Percentiles rank a stretch among this genome's conserved stretches.
phyloP scores from a whole-genome alignment of 2,797 vertebrate species.

The Garrulus glandarius region DNA sequence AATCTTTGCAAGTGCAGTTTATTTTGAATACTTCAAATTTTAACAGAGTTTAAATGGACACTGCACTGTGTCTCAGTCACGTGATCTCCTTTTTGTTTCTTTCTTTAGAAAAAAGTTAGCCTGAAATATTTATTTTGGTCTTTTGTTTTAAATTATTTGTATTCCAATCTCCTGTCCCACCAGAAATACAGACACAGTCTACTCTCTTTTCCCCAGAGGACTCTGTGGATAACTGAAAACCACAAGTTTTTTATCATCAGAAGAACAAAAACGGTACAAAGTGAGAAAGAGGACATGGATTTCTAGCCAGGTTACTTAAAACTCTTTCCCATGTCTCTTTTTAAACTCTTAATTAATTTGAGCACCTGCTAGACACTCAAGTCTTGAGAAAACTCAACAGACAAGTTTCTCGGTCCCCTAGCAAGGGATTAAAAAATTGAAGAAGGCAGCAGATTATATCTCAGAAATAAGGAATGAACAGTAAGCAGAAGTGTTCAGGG shows the following conservation, averaged over 20 bases:
- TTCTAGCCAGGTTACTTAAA: neutral
- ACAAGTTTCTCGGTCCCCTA: neutral
- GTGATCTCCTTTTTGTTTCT: neutral
- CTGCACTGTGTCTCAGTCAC: accelerated
- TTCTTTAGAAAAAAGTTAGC: neutral
- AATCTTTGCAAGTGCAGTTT: neutral
- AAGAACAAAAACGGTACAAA: neutral
- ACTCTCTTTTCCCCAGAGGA: neutral
- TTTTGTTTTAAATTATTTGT: neutral
- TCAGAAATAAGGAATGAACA: neutral
- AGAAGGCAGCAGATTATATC: neutral
- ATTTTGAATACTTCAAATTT: neutral
- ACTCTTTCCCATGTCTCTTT: neutral
- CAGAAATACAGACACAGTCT: neutral
- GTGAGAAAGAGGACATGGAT: neutral
- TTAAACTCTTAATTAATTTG: neutral
- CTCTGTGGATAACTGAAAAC: neutral
- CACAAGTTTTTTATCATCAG: neutral
- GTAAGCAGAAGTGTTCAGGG: neutral
- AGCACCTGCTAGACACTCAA: neutral
- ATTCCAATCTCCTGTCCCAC: neutral
- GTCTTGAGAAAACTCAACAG: neutral
- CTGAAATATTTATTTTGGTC: neutral
- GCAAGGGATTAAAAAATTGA: neutral
- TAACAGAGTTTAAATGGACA: neutral